Evolutionary conservation across 2,113 vertebrate species (phyloP).

Genomic region (Cavia aperea): DNA sequence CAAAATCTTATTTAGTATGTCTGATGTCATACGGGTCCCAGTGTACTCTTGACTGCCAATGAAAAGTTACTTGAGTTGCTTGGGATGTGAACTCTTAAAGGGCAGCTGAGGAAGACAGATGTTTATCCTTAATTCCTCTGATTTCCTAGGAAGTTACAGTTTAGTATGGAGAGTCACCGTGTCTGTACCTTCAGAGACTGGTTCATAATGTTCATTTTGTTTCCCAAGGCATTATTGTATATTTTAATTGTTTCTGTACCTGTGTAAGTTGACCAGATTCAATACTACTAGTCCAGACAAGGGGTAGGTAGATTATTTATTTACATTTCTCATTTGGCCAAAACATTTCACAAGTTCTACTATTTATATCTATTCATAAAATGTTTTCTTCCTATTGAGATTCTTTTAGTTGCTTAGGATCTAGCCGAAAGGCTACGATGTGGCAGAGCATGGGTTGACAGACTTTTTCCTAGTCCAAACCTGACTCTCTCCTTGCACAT

Average conservation of each 20-base stretch:
- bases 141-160: background rate
- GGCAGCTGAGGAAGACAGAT: background rate
- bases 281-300: slow-evolving; percentile 9
- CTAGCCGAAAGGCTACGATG: background rate
- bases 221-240: background rate
- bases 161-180: background rate
- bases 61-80: background rate
- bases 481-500: background rate
- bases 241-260: background rate
- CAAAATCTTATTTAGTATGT: slow-evolving; percentile 8
- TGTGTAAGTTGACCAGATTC: background rate
- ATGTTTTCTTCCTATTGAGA: background rate
- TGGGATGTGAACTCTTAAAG: background rate
- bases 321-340: background rate
- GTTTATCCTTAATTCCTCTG: background rate
- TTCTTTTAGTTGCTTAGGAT: background rate
- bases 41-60: slow-evolving; percentile 26
- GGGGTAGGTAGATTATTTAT: background rate
- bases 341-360: background rate
- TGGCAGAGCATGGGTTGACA: background rate
- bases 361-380: background rate
- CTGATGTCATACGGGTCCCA: slow-evolving; percentile 24
- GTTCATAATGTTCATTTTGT: background rate
- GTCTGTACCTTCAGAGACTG: background rate
- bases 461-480: background rate